Base-by-base conservation (phyloP, 1,140 invertebrate genomes). In the Harlomillsia oculata region DNA sequence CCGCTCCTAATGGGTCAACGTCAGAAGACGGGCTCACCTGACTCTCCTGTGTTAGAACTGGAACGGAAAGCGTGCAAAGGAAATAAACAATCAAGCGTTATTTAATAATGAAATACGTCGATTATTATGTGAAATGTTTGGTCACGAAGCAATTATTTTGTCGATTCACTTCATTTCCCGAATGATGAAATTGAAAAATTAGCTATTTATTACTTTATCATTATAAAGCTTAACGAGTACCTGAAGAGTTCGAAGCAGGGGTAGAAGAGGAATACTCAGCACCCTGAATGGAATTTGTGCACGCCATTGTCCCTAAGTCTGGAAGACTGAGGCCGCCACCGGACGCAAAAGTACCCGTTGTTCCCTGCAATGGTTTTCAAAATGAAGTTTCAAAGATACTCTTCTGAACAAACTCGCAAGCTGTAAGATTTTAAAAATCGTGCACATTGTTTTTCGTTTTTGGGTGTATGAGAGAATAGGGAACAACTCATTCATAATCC, bases 171-270 rank as follows among this genome's bases (percentile, higher is more conserved):
- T n/a, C n/a, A n/a, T n/a, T n/a, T n/a, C n/a, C n/a, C n/a, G n/a
- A n/a, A n/a, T n/a, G n/a, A n/a, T n/a, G n/a, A n/a, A n/a, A n/a
- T n/a, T n/a, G n/a, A n/a, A n/a, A n/a, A n/a, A n/a, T n/a, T n/a
- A n/a, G n/a, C n/a, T 34, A 34, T 34, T n/a, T 34, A 34, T n/a
- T 34, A 34, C 32, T 34, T 9, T 34, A 34, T n/a, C 8, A 34
- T n/a, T 34, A 34, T 34, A 34, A 16, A 32, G n/a, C 21, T 20
- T 34, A 18, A 21, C 13, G 11, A 18, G 53, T 53, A 63, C 62
- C 62, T 59, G 62, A 63, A 21, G 62, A 63, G 45, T 60, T 63
- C 37, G 62, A 63, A 3, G 62, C 57, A n/a, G 62, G 62, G 2
- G 62, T 63, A 3, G 62, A 60, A 13, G 62, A 63, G 8, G 48